Conservation (phyloP, 2,888 invertebrate genomes). For the Drosophila anceps region DNA sequence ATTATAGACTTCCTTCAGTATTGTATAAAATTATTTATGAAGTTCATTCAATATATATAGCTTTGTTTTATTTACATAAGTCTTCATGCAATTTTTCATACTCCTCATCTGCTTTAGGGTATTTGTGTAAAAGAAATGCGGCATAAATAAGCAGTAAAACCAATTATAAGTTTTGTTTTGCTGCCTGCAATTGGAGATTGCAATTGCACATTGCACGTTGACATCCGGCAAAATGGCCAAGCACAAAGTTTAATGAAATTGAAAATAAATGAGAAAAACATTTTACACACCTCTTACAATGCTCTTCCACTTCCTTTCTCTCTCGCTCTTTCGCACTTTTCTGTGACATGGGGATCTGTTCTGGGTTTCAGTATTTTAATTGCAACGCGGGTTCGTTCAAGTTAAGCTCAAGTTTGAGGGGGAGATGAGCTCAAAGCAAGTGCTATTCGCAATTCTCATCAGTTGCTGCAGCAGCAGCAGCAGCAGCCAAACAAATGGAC, state of each 20-base stretch:
- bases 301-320: neutral
- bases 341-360: constrained; percentile 33
- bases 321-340: neutral
- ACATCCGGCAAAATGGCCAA: constrained; percentile 69
- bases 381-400: constrained; percentile 33
- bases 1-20: neutral
- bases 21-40: neutral
- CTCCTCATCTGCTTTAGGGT: constrained; percentile 39
- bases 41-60: neutral
- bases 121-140: constrained; percentile 69
- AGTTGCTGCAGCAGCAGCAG: constrained; percentile 1
- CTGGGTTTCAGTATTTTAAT: constrained; percentile 54
- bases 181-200: constrained; percentile 69
- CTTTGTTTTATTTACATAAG: neutral
- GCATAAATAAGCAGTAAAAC: constrained; percentile 79
- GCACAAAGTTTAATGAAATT: constrained; percentile 77
- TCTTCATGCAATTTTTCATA: neutral
- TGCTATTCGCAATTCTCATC: constrained; percentile 38
- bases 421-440: constrained; percentile 64
- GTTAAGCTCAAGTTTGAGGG: constrained; percentile 50
- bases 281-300: constrained; percentile 56
- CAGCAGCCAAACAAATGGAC: constrained; percentile 68
- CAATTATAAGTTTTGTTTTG: constrained; percentile 80
- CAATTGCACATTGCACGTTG: constrained; percentile 69
- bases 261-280: constrained; percentile 81